These are phyloP conservation scores for Eledone cirrhosa DNA, from an alignment of 2,888 invertebrate genomes.

Conservation along the genomic window DNA sequence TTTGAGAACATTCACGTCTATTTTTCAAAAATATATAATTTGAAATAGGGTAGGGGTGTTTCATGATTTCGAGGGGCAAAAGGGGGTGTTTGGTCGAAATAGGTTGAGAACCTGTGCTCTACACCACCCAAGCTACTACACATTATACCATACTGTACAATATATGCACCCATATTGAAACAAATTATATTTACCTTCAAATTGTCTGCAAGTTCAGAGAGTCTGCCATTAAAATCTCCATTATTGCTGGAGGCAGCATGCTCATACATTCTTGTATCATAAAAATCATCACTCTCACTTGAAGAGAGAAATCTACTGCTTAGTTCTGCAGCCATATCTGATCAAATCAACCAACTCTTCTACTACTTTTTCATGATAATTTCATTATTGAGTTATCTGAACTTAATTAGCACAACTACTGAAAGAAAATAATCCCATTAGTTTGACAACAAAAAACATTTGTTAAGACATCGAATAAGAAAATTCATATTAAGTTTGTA, in stretches of 20 bases:
- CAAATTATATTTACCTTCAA: slow-evolving; percentile 43
- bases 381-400: background rate
- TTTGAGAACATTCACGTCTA: too few species aligned
- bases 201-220: slow-evolving; percentile 53
- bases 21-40: too few species aligned
- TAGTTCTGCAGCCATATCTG: background rate
- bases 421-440: too few species aligned
- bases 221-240: slow-evolving; percentile 44
- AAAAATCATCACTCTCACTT: slow-evolving; percentile 20
- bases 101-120: too few species aligned
- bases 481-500: background rate
- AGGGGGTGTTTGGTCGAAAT: too few species aligned
- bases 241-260: background rate
- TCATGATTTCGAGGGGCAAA: too few species aligned
- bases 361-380: background rate
- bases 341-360: background rate
- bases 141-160: too few species aligned
- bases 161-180: background rate
- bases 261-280: background rate
- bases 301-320: background rate
- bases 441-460: background rate
- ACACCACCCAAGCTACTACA: too few species aligned
- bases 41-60: too few species aligned
- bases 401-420: background rate
- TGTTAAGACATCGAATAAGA: background rate